phyloP scores from a whole-genome alignment of 2,797 vertebrate species.

The Helostoma temminkii region DNA sequence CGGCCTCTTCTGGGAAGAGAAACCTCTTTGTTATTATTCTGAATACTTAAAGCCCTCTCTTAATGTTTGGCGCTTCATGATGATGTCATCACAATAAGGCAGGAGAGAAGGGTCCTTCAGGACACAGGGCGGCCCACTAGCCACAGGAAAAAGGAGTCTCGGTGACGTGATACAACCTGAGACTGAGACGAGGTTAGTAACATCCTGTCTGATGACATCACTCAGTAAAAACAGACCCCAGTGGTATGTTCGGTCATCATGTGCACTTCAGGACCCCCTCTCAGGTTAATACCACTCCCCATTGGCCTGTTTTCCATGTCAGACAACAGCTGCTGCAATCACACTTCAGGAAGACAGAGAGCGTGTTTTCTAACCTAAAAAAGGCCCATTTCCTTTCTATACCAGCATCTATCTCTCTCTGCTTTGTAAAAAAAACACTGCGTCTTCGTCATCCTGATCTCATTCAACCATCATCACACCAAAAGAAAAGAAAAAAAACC shows the following conservation, averaged over 20 bases:
- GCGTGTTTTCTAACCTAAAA: constrained; percentile 49
- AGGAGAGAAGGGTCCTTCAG: constrained; percentile 54
- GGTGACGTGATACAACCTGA: constrained; percentile 11
- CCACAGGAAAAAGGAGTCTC: constrained; percentile 6
- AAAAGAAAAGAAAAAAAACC: constrained; percentile 78
- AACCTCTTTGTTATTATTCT: constrained; percentile 3
- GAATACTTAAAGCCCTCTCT: constrained; percentile 50
- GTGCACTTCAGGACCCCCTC: constrained; percentile 57
- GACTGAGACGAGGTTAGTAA: constrained; percentile 2
- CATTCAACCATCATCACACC: constrained; percentile 69
- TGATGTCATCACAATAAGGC: constrained; percentile 73
- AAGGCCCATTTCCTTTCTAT: constrained; percentile 48
- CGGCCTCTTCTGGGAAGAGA: constrained; percentile 20
- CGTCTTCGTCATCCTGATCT: constrained; percentile 73
- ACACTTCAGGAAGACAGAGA: constrained; percentile 69
- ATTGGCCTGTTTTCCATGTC: constrained; percentile 69
- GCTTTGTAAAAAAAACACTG: constrained; percentile 39
- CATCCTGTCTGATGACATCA: constrained; percentile 24
- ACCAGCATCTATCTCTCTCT: constrained; percentile 40
- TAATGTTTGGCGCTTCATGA: constrained; percentile 62
- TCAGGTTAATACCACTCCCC: constrained; percentile 71
- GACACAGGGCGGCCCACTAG: constrained; percentile 22
- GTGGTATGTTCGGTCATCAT: constrained; percentile 27
- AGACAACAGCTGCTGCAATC: constrained; percentile 66
- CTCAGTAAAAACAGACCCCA: constrained; percentile 15